phyloP scores from a whole-genome alignment of 1,140 invertebrate species.

The Trinorchestia longiramus region DNA sequence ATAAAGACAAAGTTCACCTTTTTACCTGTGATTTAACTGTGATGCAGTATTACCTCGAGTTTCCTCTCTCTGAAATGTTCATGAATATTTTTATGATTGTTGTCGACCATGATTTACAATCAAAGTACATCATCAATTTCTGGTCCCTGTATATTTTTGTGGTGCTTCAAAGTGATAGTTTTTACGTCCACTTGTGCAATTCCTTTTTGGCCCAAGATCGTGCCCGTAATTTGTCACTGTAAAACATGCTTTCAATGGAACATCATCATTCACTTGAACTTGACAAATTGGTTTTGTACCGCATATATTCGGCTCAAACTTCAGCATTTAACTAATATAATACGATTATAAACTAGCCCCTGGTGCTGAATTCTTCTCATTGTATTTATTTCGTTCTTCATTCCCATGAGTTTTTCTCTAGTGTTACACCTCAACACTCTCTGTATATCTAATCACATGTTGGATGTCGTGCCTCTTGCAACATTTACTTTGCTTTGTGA shows the following conservation, averaged over 20 bases:
- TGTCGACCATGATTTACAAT: background rate
- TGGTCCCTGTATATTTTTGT: background rate
- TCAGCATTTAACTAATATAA: background rate
- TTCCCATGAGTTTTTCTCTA: background rate
- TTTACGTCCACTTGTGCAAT: background rate
- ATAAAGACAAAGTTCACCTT: background rate
- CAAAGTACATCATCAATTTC: background rate
- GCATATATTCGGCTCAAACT: background rate
- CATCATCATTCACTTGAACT: background rate
- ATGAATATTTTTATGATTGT: background rate
- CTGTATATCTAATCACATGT: background rate
- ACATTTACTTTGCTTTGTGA: background rate
- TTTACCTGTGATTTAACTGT: background rate
- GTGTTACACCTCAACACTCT: background rate
- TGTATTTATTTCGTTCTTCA: background rate
- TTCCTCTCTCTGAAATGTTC: background rate
- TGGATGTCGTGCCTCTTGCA: background rate
- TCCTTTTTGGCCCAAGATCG: background rate
- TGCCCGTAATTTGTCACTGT: background rate
- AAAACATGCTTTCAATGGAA: background rate
- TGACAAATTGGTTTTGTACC: background rate
- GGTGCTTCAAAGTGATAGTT: background rate
- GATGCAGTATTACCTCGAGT: background rate
- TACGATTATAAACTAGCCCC: too few relatives aligned
- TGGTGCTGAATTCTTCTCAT: background rate